Percentiles rank a stretch among this genome's conserved stretches.
Conservation (phyloP, 2,888 invertebrate genomes). For the Plagodis dolabraria region DNA sequence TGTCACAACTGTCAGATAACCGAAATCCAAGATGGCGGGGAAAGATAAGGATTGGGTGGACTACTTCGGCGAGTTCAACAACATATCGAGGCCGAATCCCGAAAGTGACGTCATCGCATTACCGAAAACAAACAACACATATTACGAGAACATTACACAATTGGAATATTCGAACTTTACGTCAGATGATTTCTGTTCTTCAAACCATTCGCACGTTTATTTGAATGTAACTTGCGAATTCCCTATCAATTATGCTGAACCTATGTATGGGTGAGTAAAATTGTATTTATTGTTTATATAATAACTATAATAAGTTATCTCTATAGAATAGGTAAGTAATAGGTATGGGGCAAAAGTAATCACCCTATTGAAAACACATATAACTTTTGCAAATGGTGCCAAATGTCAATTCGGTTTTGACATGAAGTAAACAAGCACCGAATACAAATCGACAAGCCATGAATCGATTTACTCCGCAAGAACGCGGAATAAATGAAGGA, state of each 20-base stretch:
- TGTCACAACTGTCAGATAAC: conserved; percentile 56
- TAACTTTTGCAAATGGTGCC: too few relatives aligned
- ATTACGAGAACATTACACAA: conserved; percentile 57
- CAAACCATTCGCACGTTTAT: conserved; percentile 74
- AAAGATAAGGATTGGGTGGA: conserved; percentile 66
- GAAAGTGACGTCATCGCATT: conserved; percentile 35
- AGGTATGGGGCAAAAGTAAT: too few relatives aligned
- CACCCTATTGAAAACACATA: too few relatives aligned
- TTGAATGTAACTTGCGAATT: conserved; percentile 88
- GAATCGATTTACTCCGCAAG: too few relatives aligned
- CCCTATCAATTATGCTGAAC: conserved; percentile 87
- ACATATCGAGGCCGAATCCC: conserved; percentile 40
- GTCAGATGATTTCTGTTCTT: conserved; percentile 69
- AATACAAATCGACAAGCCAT: too few relatives aligned
- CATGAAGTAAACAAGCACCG: too few relatives aligned
- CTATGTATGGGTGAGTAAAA: conserved; percentile 86
- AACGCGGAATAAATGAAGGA: too few relatives aligned
- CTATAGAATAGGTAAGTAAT: not conserved
- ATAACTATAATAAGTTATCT: not conserved
- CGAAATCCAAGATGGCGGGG: conserved; percentile 61
- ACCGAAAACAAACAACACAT: conserved; percentile 52
- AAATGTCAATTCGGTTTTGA: too few relatives aligned
- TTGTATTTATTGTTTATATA: conserved; percentile 3
- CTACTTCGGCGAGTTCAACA: conserved; percentile 55
- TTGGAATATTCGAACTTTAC: conserved; percentile 68